Conservation (phyloP, 1,140 invertebrate genomes). For the Onthophagus taurus region DNA sequence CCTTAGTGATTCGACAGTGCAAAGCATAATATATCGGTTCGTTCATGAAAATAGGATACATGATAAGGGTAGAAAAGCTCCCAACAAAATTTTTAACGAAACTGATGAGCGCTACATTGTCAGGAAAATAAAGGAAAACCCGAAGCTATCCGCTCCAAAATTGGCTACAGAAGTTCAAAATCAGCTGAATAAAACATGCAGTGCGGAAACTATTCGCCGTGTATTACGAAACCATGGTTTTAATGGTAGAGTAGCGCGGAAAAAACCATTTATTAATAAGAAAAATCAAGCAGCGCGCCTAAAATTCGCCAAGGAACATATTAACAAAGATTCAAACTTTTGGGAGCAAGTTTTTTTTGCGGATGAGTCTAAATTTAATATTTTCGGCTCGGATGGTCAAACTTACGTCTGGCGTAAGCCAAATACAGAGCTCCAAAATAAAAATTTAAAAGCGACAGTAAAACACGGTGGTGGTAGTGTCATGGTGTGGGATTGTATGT, state of each 20-base stretch:
- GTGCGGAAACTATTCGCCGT: slow-evolving; percentile 3
- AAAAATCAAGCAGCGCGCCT: neutral
- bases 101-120: no score
- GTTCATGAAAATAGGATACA: no score
- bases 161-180: no score
- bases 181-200: neutral
- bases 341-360: slow-evolving; percentile 2
- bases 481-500: slow-evolving; percentile 7
- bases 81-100: no score
- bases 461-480: slow-evolving; percentile 5
- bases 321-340: slow-evolving; percentile 3
- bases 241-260: neutral
- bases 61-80: no score
- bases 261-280: slow-evolving; percentile 4
- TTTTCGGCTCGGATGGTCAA: slow-evolving; percentile 4
- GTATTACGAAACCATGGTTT: slow-evolving; percentile 2
- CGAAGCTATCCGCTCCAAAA: no score
- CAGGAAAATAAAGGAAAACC: no score
- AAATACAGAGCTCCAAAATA: neutral
- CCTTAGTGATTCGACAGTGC: no score
- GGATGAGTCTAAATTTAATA: slow-evolving; percentile 5
- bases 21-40: no score
- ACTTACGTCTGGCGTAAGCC: neutral
- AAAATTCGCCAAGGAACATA: neutral
- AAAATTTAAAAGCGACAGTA: slow-evolving; percentile 6